Percentiles rank a stretch among this genome's conserved stretches.
phyloP scores from a whole-genome alignment of 92 coral and sea anemone species.

The Siderastrea radians region DNA sequence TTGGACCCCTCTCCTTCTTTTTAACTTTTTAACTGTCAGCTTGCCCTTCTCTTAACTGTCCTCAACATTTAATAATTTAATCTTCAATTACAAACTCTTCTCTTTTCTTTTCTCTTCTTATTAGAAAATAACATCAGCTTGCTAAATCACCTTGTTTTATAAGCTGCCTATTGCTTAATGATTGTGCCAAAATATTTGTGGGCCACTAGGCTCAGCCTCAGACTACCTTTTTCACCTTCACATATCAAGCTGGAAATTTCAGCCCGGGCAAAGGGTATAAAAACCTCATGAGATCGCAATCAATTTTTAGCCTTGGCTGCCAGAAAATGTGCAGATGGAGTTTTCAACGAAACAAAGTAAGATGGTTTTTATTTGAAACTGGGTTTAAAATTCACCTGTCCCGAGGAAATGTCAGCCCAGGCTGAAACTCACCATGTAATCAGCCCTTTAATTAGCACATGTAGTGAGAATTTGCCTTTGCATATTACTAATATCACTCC shows the following conservation, averaged over 20 bases:
- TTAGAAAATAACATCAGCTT: conserved; percentile 41
- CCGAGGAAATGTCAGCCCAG: conserved; percentile 16
- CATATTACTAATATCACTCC: conserved; percentile 41
- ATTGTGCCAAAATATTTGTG: conserved; percentile 31
- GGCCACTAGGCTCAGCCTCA: conserved; percentile 17
- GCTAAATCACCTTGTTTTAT: conserved; percentile 39
- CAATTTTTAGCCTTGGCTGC: conserved; percentile 43
- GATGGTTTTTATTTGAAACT: conserved; percentile 8
- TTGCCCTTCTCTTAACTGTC: too few relatives aligned
- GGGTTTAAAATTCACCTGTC: conserved; percentile 4
- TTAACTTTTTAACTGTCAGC: too few relatives aligned
- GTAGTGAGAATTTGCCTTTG: conserved; percentile 43
- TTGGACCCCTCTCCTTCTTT: too few relatives aligned
- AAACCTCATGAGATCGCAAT: conserved; percentile 41
- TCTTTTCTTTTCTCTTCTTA: conserved; percentile 40
- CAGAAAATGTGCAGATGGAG: conserved; percentile 30
- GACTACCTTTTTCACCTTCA: conserved; percentile 32
- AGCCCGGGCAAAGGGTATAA: conserved; percentile 43
- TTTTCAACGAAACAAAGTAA: not conserved
- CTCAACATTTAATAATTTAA: too few relatives aligned
- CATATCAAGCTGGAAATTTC: conserved; percentile 37
- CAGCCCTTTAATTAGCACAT: conserved; percentile 32
- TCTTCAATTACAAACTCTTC: conserved; percentile 8
- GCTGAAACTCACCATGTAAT: conserved; percentile 37
- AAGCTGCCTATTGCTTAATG: conserved; percentile 38